Evolutionary conservation across 2,113 vertebrate species (phyloP), one percentile per base, ranked within the genome.

Genomic region (Scatophagus argus): DNA sequence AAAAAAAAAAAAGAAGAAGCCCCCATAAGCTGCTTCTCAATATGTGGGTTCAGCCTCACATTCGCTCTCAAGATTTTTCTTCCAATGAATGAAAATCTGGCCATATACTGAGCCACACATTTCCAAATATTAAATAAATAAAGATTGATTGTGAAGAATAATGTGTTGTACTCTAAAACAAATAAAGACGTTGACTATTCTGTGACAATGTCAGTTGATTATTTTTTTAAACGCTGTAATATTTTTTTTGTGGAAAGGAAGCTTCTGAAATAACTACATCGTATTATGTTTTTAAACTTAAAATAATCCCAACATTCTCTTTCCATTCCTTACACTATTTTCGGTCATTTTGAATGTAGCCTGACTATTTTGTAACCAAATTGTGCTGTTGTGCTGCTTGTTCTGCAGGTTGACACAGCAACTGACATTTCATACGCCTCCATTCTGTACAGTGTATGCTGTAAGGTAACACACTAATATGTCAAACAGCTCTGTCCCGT

Each of bases 11-110:
- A 3, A 70, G 68, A 47, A 62, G 17, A 66, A 65, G 39, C n/a
- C 70, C 72, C 83, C 29, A 67, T 2, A 10, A 46, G 34, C 25
- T 47, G 41, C 60, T 31, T 65, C 43, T 36, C 54, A 79, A 82
- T 65, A 83, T 86, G 77, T 67, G 47, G 60, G 14, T 4, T 44
- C 5, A 17, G 1, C 14, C 39, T 54, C 36, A 43, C 3, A 17
- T 34, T 44, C 25, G 29, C 5, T 8, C 23, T 46, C 6, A 60
- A 14, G 41, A 10, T 10, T 31, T 34, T 21, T 0, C 5, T 13
- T 25, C 13, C 25, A 54, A 19, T 29, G 52, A 75, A 34, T 47
- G 5, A 23, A 43, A 52, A 31, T 12, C 0, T 16, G 3, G 7
- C 7, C 11, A 16, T 7, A 49, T n/a, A 34, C 1, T 67, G 25